Percentiles rank a stretch among this genome's conserved stretches.
These are phyloP conservation scores for Drosophila malerkotliana DNA, from an alignment of 1,140 invertebrate genomes.

Conservation along the genomic window DNA sequence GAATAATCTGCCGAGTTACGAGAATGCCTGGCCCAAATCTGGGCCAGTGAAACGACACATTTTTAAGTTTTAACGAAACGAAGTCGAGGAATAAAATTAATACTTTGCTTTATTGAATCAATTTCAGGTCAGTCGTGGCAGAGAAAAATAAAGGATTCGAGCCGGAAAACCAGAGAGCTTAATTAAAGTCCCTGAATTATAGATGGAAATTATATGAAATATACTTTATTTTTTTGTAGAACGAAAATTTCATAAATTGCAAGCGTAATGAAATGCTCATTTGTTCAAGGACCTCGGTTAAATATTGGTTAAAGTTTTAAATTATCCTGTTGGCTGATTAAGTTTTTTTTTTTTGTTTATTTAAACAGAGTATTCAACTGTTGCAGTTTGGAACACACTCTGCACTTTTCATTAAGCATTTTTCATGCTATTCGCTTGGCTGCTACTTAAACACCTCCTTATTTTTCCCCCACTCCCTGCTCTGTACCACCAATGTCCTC, in stretches of 20 bases:
- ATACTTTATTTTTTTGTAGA: too few relatives aligned
- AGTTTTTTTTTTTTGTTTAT: background rate
- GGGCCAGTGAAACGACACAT: constrained; percentile 46
- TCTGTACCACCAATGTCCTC: background rate
- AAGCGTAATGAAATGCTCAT: background rate
- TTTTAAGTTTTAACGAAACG: constrained; percentile 6
- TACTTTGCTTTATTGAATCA: background rate
- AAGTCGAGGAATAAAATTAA: constrained; percentile 4
- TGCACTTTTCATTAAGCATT: constrained; percentile 72
- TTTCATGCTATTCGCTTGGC: constrained; percentile 47
- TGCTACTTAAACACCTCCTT: constrained; percentile 14
- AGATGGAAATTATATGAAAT: background rate
- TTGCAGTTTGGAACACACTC: constrained; percentile 30
- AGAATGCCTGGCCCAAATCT: constrained; percentile 21
- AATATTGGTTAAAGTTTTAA: background rate
- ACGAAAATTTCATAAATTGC: too few relatives aligned
- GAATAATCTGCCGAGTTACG: constrained; percentile 55
- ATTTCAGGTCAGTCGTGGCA: background rate
- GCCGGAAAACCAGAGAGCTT: background rate
- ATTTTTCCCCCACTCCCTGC: background rate
- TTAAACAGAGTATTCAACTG: constrained; percentile 1
- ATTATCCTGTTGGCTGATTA: background rate
- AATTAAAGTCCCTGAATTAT: constrained; percentile 1
- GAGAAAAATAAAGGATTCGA: background rate
- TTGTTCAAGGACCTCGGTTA: background rate